A percentile compares a stretch with the other conserved stretches of the same genome.
Conservation (phyloP, 2,797 vertebrate genomes). For the Spinus pinus region DNA sequence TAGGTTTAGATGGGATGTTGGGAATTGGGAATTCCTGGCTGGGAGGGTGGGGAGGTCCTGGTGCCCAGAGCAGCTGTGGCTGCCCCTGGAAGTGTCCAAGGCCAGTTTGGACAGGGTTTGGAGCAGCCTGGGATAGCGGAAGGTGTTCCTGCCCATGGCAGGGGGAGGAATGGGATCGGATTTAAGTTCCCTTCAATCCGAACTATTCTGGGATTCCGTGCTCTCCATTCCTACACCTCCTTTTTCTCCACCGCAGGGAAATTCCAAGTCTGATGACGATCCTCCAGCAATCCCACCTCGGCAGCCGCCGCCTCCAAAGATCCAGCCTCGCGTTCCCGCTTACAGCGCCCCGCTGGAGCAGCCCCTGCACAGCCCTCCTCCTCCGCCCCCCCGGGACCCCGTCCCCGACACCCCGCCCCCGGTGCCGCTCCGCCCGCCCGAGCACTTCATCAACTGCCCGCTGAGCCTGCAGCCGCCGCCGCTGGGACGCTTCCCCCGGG, state of each 20-base stretch:
- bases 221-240: neutral
- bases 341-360: conserved; percentile 80
- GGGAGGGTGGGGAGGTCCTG: accelerated
- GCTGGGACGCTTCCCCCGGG: conserved; percentile 81
- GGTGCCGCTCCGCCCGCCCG: conserved; percentile 87
- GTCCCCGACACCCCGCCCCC: conserved; percentile 88
- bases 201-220: accelerated
- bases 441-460: conserved; percentile 96
- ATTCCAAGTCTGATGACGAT: conserved; percentile 79
- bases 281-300: conserved; percentile 94
- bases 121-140: accelerated
- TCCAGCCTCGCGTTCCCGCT: conserved; percentile 82
- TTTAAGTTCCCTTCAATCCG: neutral
- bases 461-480: conserved; percentile 89
- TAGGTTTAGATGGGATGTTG: neutral
- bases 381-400: conserved; percentile 86
- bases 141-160: neutral
- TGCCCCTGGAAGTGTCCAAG: neutral
- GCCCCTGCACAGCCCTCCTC: conserved; percentile 88
- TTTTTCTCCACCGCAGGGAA: conserved; percentile 72
- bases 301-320: conserved; percentile 86
- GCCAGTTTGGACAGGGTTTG: accelerated
- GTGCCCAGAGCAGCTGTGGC: neutral
- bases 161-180: accelerated
- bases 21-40: neutral